Evolutionary conservation across 2,888 invertebrate species (phyloP).

Genomic region (Agrotis clavis): DNA sequence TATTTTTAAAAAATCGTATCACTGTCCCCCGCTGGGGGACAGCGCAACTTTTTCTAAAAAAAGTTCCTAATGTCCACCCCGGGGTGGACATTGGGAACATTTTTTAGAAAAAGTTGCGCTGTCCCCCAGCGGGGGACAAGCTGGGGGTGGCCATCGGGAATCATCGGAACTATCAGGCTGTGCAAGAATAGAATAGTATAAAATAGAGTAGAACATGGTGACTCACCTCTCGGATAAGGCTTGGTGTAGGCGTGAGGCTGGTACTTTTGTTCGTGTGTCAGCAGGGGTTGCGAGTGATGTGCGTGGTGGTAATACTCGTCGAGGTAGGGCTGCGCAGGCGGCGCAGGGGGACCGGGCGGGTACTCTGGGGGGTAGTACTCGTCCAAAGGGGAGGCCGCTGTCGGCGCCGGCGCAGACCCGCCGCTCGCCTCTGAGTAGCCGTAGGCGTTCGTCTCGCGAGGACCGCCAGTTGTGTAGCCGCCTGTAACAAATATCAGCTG

Average conservation of each 20-base stretch:
- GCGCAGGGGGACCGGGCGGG: constrained; percentile 87
- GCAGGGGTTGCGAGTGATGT: constrained; percentile 92
- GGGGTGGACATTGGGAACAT: no score
- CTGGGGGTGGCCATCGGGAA: no score
- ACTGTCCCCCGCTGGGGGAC: no score
- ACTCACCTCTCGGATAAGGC: constrained; percentile 93
- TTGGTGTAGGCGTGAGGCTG: constrained; percentile 93
- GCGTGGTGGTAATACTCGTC: constrained; percentile 95
- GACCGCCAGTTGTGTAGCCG: constrained; percentile 91
- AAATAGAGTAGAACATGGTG: not conserved
- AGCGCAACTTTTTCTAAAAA: no score
- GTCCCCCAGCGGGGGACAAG: no score
- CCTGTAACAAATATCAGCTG: constrained; percentile 77
- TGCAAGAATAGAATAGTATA: not conserved
- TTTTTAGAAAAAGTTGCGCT: no score
- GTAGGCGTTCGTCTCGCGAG: constrained; percentile 89
- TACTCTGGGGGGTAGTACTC: constrained; percentile 89
- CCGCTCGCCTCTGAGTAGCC: constrained; percentile 86
- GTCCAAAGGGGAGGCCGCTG: constrained; percentile 89
- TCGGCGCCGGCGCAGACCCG: constrained; percentile 80
- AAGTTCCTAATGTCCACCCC: no score
- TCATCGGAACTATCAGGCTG: not conserved
- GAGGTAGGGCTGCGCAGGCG: constrained; percentile 92
- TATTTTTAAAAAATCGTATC: no score
- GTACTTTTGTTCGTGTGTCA: constrained; percentile 93